phyloP scores from a whole-genome alignment of 2,797 vertebrate species.

The Sphaeramia orbicularis region DNA sequence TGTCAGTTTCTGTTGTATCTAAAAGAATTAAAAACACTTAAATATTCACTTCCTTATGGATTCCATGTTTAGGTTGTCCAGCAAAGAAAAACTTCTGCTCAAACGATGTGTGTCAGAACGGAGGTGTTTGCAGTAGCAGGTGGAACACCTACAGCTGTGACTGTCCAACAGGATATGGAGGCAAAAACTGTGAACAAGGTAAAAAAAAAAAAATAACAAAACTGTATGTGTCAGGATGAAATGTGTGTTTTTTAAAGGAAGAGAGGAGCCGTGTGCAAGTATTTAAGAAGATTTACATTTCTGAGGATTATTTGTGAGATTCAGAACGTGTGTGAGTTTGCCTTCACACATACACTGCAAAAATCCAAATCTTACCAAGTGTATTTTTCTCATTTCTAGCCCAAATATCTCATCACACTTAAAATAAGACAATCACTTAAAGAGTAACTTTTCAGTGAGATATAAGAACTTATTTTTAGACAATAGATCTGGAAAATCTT shows the following conservation, averaged over 20 bases:
- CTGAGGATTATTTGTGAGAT: neutral
- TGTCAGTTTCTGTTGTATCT: neutral
- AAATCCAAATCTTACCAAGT: too few species aligned
- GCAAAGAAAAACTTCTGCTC: constrained; percentile 93
- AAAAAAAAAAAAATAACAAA: constrained; percentile 19
- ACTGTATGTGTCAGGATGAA: constrained; percentile 3
- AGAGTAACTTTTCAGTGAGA: too few species aligned
- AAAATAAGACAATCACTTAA: too few species aligned
- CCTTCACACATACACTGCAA: neutral
- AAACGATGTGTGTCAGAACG: constrained; percentile 88
- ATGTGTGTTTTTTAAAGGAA: neutral
- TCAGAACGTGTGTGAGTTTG: neutral
- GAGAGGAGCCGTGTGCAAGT: too few species aligned
- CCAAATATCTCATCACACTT: too few species aligned
- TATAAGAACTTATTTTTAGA: too few species aligned
- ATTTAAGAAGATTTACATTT: too few species aligned
- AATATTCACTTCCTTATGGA: neutral
- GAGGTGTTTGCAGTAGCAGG: constrained; percentile 91
- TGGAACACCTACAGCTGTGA: constrained; percentile 93
- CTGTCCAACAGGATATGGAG: constrained; percentile 90
- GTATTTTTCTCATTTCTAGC: too few species aligned
- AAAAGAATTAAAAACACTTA: neutral
- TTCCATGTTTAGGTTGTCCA: constrained; percentile 86
- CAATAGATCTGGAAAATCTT: too few species aligned
- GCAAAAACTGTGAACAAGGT: constrained; percentile 98